phyloP scores from a whole-genome alignment of 2,888 invertebrate species.

The Tetragonula carbonaria region DNA sequence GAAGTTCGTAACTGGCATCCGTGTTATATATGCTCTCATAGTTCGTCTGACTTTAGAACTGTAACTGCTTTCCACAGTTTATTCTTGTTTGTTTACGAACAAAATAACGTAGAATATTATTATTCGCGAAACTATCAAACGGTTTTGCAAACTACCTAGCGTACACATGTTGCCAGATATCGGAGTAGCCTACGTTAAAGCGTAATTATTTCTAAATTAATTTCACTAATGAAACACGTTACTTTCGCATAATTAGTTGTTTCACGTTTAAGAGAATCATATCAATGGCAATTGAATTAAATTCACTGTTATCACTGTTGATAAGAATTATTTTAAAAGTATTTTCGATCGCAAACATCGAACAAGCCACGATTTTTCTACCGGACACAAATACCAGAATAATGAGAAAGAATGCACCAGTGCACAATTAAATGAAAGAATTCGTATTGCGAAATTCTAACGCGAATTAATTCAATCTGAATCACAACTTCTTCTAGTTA shows the following conservation, averaged over 20 bases:
- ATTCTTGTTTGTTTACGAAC: not conserved
- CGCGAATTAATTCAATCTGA: too few species aligned
- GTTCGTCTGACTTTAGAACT: slow-evolving; percentile 6
- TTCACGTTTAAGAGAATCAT: too few species aligned
- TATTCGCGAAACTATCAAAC: not conserved
- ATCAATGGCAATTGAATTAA: too few species aligned
- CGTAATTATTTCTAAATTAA: not conserved
- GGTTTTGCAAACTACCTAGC: not conserved
- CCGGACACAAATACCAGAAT: too few species aligned
- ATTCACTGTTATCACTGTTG: too few species aligned
- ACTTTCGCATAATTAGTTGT: not conserved
- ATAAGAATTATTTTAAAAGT: too few species aligned
- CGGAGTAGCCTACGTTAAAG: not conserved
- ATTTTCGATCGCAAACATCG: too few species aligned
- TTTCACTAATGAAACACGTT: not conserved
- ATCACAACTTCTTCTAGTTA: too few species aligned
- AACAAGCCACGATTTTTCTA: too few species aligned
- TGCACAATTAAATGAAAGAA: too few species aligned
- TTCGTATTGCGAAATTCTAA: too few species aligned
- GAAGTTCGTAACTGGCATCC: slow-evolving; percentile 1
- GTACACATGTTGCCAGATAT: not conserved
- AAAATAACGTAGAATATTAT: not conserved
- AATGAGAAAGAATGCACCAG: too few species aligned
- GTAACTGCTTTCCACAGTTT: not conserved
- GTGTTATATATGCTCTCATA: not conserved